Base-by-base conservation (phyloP, 2,113 vertebrate species). In the Oophaga pumilio region DNA sequence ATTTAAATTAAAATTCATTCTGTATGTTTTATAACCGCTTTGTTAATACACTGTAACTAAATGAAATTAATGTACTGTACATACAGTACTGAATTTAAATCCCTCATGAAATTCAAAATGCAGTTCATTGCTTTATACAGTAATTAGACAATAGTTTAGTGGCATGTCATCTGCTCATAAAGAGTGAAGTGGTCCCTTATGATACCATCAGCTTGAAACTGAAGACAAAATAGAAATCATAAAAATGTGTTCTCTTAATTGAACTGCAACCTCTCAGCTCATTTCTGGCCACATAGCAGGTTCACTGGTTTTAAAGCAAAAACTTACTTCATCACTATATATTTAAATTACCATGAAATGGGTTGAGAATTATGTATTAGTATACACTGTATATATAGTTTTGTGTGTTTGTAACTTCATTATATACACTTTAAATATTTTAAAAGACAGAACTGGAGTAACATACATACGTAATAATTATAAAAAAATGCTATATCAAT, bases 31-130 rank as follows among this genome's bases (percentile, higher is more conserved):
- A 74, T 74, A 50, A 50, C 2, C 13, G 22, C 43, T 74, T 74
- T 74, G 71, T 74, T 50, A 74, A 74, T 50, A 74, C 6, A 22
- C 71, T 74, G 71, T 50, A 74, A 74, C 71, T 74, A 74, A 74
- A 74, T 74, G 71, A 74, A 74, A 74, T 74, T 74, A 74, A 74
- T 74, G 71, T 74, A 74, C 71, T 74, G 71, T 74, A 74, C 43
- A 74, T 74, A 74, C 71, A 74, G 71, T 74, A 74, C 33, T 22
- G 43, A 50, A 43, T 12, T 74, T 22, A 74, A 50, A 74, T 74
- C 71, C 71, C 71, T 12, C 14, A 49, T 50, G 71, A 74, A 50
- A 74, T 49, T 74, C 43, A 11, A 20, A 14, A 74, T 74, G 71
- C 43, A 74, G 71, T 74, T 74, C 71, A 74, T 74, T 74, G 71